Evolutionary conservation across 2,797 vertebrate species (phyloP).

Genomic region (Semaprochilodus insignis): DNA sequence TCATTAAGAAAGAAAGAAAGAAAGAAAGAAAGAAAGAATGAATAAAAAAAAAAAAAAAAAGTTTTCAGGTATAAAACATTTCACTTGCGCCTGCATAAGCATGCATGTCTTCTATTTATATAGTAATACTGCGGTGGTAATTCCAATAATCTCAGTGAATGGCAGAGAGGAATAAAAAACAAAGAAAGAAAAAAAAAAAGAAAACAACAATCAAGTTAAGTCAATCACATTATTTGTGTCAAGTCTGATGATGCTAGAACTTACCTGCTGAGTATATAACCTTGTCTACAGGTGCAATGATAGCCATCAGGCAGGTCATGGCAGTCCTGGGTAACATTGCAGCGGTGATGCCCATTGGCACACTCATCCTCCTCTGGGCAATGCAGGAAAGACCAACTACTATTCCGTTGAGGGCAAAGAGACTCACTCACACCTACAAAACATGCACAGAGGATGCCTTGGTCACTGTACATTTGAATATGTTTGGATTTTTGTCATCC

Average conservation of each 20-base stretch:
- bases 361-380: slow-evolving; percentile 93
- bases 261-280: slow-evolving; percentile 89
- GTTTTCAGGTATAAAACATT: no score
- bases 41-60: no score
- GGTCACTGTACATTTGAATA: not conserved
- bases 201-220: no score
- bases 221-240: not conserved
- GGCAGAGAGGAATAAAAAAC: no score
- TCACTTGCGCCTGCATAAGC: no score
- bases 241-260: not conserved
- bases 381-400: slow-evolving; percentile 90
- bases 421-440: slow-evolving; percentile 76
- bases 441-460: not conserved
- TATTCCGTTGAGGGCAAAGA: slow-evolving; percentile 78
- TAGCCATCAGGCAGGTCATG: slow-evolving; percentile 86
- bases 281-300: slow-evolving; percentile 90
- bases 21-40: no score
- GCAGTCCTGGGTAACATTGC: slow-evolving; percentile 91
- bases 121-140: no score
- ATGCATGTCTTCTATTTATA: no score
- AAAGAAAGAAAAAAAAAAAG: no score
- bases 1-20: no score
- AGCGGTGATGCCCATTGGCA: slow-evolving; percentile 88
- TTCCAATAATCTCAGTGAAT: no score
- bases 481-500: no score